Percentiles rank a stretch among this genome's conserved stretches.
These are phyloP conservation scores for Rhegmatorhina hoffmannsi DNA, from an alignment of 2,113 vertebrate species.

Conservation along the genomic window DNA sequence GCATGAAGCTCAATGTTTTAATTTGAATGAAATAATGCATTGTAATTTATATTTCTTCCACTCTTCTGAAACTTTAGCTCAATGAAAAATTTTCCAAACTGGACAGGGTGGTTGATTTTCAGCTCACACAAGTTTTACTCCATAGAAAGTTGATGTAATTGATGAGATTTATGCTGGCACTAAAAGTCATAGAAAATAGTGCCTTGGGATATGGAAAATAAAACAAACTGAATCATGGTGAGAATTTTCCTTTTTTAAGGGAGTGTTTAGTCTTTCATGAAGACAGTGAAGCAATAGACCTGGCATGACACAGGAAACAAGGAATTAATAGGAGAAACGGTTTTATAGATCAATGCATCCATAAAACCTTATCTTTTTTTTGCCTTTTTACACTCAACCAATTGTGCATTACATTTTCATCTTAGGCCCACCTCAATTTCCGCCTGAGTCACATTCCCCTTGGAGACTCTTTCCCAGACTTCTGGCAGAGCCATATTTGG, in stretches of 20 bases:
- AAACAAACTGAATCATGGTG: constrained; percentile 19
- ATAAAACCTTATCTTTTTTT: constrained; percentile 27
- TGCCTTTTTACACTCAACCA: neutral
- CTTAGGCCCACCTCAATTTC: constrained; percentile 20
- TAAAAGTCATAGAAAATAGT: constrained; percentile 31
- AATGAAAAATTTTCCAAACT: constrained; percentile 11
- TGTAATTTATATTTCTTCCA: constrained; percentile 9
- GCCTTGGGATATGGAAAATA: constrained; percentile 44
- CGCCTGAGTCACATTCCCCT: constrained; percentile 40
- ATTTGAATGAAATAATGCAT: neutral
- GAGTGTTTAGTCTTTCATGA: constrained; percentile 15
- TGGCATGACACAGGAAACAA: neutral
- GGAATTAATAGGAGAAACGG: neutral
- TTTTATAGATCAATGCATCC: neutral
- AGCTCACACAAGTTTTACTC: constrained; percentile 43
- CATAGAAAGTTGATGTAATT: constrained; percentile 42
- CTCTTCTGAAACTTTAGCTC: neutral
- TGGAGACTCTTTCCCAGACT: constrained; percentile 36
- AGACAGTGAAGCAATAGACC: neutral
- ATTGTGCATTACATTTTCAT: constrained; percentile 27
- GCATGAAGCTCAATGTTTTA: neutral
- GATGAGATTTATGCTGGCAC: constrained; percentile 43
- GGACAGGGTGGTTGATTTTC: constrained; percentile 9
- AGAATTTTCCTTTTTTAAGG: constrained; percentile 39
- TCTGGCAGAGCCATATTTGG: constrained; percentile 32